phyloP scores from a whole-genome alignment of 92 coral and sea anemone genomes.

The Zoanthus gigantus region DNA sequence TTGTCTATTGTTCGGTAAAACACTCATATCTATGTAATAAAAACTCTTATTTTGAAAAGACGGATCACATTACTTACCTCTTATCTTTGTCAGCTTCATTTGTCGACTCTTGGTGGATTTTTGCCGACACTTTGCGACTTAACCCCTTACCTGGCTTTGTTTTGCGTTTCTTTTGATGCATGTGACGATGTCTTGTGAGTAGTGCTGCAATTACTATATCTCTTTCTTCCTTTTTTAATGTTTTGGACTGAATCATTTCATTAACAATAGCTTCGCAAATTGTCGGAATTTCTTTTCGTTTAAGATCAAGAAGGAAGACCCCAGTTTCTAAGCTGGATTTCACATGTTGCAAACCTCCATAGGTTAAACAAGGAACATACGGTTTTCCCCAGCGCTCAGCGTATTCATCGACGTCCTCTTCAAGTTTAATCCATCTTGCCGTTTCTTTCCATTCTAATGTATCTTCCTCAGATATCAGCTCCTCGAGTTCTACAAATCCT shows the following conservation, averaged over 20 bases:
- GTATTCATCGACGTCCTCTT: slow-evolving; percentile 92
- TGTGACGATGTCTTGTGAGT: slow-evolving; percentile 90
- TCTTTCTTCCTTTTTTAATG: slow-evolving; percentile 65
- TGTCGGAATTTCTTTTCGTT: slow-evolving; percentile 60
- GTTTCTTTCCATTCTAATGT: slow-evolving; percentile 94
- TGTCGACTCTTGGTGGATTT: slow-evolving; percentile 1
- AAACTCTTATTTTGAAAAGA: background rate
- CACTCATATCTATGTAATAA: too few relatives aligned
- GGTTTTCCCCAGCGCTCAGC: slow-evolving; percentile 99
- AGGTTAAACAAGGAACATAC: slow-evolving; percentile 88
- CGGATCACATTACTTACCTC: background rate
- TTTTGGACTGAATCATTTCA: slow-evolving; percentile 61
- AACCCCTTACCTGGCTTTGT: slow-evolving; percentile 29
- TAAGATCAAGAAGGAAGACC: slow-evolving; percentile 77
- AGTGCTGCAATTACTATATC: slow-evolving; percentile 72
- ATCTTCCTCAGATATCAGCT: slow-evolving; percentile 72
- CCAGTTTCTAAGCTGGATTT: slow-evolving; percentile 76
- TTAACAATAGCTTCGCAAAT: slow-evolving; percentile 80
- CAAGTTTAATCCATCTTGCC: slow-evolving; percentile 97
- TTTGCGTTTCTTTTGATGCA: slow-evolving; percentile 70
- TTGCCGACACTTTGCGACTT: slow-evolving; percentile 61
- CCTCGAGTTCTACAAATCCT: slow-evolving; percentile 97
- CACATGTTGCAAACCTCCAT: slow-evolving; percentile 79
- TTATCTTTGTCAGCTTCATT: background rate
- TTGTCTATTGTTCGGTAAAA: too few relatives aligned